Conservation (phyloP, 2,797 vertebrate species). For the Syngnathus rostellatus region DNA sequence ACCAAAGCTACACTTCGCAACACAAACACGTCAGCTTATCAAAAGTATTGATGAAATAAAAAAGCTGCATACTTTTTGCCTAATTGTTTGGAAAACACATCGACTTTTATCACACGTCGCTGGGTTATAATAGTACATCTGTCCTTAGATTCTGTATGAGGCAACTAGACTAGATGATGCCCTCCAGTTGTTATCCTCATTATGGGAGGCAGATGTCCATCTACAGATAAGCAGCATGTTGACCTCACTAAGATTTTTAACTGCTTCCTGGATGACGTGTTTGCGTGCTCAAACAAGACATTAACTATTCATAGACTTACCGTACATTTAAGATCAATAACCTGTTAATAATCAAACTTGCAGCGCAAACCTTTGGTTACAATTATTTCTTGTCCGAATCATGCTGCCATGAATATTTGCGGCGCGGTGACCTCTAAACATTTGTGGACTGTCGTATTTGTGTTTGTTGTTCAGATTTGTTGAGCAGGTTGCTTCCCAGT, state of each 20-base stretch:
- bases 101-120: not conserved
- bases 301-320: not conserved
- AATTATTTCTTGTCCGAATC: not conserved
- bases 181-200: not conserved
- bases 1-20: not conserved
- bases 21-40: not conserved
- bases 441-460: no score
- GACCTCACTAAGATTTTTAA: not conserved
- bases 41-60: not conserved
- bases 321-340: not conserved
- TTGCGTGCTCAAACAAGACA: not conserved
- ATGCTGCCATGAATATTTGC: not conserved
- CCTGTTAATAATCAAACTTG: not conserved
- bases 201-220: slow-evolving; percentile 5
- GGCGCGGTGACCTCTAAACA: not conserved
- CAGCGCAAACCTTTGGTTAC: not conserved
- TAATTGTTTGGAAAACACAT: not conserved
- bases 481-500: not conserved
- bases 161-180: not conserved
- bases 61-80: not conserved
- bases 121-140: slow-evolving; percentile 1
- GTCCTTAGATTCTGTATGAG: not conserved
- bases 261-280: not conserved
- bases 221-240: not conserved
- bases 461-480: not conserved